Evolutionary conservation across 2,797 vertebrate species (phyloP).

Genomic region (Momotus momota): DNA sequence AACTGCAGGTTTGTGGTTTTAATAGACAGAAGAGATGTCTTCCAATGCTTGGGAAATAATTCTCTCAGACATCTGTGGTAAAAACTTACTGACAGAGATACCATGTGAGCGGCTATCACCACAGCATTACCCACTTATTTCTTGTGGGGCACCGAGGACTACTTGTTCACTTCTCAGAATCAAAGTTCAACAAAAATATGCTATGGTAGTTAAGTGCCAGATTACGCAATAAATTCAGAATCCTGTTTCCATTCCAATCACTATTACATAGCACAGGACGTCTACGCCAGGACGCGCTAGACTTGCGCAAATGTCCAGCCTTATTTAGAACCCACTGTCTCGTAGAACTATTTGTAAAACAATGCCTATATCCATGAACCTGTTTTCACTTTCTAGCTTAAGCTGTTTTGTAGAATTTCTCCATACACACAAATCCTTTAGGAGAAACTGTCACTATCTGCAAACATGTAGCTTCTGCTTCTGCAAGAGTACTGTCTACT

Average conservation of each 20-base stretch:
- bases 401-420: background rate
- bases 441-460: conserved; percentile 5
- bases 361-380: background rate
- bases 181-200: background rate
- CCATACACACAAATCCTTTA: background rate
- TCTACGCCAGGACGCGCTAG: background rate
- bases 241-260: background rate
- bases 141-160: background rate
- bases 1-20: background rate
- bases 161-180: background rate
- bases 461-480: conserved; percentile 38
- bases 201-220: background rate
- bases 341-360: background rate
- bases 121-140: background rate
- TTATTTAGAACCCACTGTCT: background rate
- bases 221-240: background rate
- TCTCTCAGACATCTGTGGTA: background rate
- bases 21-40: background rate
- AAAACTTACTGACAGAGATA: background rate
- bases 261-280: too few relatives aligned
- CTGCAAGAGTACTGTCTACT: conserved; percentile 19
- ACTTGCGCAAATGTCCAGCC: background rate
- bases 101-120: background rate
- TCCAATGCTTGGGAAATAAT: background rate
- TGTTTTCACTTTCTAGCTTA: background rate